phyloP scores from a whole-genome alignment of 1,140 invertebrate genomes.

The Pachyrhynchus sulphureomaculatus region DNA sequence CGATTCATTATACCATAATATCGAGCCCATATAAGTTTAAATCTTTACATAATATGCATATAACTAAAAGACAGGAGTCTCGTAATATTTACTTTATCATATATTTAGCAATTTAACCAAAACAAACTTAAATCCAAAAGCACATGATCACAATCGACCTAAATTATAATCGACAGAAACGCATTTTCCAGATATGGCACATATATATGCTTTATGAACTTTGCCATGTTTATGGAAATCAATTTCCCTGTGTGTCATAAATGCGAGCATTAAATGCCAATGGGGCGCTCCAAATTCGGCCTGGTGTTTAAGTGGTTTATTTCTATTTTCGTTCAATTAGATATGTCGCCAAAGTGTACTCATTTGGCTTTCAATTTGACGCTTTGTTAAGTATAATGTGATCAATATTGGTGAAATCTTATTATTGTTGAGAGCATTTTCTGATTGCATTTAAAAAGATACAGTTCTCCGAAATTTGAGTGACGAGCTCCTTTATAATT shows the following conservation, averaged over 20 bases:
- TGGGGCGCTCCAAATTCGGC: slow-evolving; percentile 8
- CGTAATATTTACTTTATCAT: neutral
- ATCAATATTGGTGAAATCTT: neutral
- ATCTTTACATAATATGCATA: too few relatives aligned
- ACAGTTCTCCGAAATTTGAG: too few relatives aligned
- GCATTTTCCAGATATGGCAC: slow-evolving; percentile 21
- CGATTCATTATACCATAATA: too few relatives aligned
- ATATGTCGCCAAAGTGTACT: neutral
- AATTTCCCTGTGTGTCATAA: slow-evolving; percentile 24
- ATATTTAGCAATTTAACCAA: neutral
- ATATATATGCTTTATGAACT: slow-evolving; percentile 23
- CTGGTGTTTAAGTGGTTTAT: slow-evolving; percentile 16
- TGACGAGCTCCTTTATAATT: too few relatives aligned
- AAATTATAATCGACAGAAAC: neutral
- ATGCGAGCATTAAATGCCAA: slow-evolving; percentile 17
- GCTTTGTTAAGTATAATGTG: slow-evolving; percentile 3
- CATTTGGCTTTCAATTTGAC: neutral
- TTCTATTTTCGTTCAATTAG: slow-evolving; percentile 19
- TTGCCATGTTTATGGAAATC: slow-evolving; percentile 28
- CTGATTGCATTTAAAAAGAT: too few relatives aligned
- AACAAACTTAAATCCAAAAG: slow-evolving; percentile 16
- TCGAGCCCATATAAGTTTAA: too few relatives aligned
- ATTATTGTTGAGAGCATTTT: too few relatives aligned
- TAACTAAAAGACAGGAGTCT: neutral
- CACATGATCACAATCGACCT: slow-evolving; percentile 2